A percentile compares a stretch with the other conserved stretches of the same genome.
Conservation (phyloP, 2,113 vertebrate genomes). For the Oplegnathus fasciatus region DNA sequence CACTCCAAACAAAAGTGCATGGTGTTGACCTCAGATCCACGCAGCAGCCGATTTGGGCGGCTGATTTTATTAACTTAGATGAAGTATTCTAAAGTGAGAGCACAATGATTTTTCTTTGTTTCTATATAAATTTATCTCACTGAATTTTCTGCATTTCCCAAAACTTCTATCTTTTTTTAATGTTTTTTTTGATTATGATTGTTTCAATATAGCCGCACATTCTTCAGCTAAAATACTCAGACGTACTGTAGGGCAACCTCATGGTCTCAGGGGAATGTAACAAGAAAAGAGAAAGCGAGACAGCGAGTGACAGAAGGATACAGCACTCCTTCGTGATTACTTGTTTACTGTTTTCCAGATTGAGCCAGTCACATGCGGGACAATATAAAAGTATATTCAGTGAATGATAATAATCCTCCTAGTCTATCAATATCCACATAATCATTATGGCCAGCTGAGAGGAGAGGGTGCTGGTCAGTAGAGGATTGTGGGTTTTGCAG, state of each 20-base stretch:
- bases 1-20: constrained; percentile 27
- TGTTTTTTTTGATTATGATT: constrained; percentile 8
- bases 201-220: neutral
- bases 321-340: constrained; percentile 39
- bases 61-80: constrained; percentile 37
- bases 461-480: constrained; percentile 77
- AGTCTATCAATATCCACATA: constrained; percentile 81
- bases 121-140: neutral
- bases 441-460: constrained; percentile 77
- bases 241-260: constrained; percentile 6
- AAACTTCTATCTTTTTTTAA: constrained; percentile 4
- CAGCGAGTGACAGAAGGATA: constrained; percentile 11
- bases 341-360: constrained; percentile 65
- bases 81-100: neutral
- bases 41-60: constrained; percentile 14
- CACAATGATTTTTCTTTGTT: neutral
- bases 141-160: neutral
- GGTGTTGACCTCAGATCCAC: constrained; percentile 36
- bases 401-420: constrained; percentile 79
- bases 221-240: constrained; percentile 15
- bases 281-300: neutral
- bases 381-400: constrained; percentile 73
- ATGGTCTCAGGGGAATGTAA: neutral
- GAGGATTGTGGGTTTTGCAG: constrained; percentile 84
- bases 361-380: constrained; percentile 64